These are phyloP conservation scores for Sciaenops ocellatus DNA, from an alignment of 2,797 vertebrate species.

Conservation along the genomic window DNA sequence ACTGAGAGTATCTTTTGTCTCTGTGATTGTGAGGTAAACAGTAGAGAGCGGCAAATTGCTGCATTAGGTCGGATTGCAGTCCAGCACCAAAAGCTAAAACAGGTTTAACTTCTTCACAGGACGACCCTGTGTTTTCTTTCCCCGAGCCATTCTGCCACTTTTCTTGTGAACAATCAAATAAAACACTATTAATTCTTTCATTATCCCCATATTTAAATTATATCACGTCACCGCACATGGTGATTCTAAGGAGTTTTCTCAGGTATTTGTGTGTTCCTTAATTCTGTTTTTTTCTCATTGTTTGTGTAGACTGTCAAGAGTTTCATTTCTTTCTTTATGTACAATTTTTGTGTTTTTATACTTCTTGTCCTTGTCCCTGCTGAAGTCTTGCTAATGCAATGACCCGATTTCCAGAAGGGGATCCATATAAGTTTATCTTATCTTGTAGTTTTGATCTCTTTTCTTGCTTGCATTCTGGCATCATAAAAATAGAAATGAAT, in stretches of 20 bases:
- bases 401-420: conserved; percentile 25
- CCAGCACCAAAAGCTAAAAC: too few species aligned
- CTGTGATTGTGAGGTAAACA: neutral
- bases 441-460: conserved; percentile 27
- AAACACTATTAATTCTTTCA: neutral
- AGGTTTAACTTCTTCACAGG: too few species aligned
- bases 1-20: neutral
- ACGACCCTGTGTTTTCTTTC: too few species aligned
- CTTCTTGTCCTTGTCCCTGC: neutral
- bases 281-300: too few species aligned
- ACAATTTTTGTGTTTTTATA: neutral
- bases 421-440: conserved; percentile 33
- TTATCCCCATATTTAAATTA: neutral
- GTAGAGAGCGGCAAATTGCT: neutral
- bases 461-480: conserved; percentile 11
- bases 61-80: neutral
- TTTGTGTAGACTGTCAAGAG: too few species aligned
- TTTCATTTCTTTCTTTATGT: neutral
- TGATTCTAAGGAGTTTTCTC: neutral
- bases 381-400: conserved; percentile 11
- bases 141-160: neutral
- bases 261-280: neutral
- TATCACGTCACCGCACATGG: neutral
- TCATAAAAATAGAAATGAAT: conserved; percentile 41
- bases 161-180: neutral